Evolutionary conservation across 2,113 vertebrate species (phyloP).

Genomic region (Falcunculus frontatus): DNA sequence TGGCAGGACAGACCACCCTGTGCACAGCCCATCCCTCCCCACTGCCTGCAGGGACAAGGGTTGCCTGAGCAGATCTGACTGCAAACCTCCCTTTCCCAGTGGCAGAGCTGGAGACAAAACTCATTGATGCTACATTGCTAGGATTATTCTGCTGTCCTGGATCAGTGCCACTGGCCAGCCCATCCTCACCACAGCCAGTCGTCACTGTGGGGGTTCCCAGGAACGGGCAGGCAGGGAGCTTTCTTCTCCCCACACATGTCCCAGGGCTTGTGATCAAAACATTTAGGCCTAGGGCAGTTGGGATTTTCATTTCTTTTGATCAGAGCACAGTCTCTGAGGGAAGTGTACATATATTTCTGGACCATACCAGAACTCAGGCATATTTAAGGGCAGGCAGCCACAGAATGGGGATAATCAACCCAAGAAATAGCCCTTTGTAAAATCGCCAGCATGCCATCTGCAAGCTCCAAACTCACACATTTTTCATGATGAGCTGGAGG

Average conservation of each 20-base stretch:
- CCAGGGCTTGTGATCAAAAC: background rate
- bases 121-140: background rate
- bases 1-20: background rate
- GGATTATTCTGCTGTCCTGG: background rate
- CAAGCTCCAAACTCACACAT: background rate
- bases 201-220: background rate
- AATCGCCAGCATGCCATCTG: background rate
- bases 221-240: background rate
- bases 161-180: background rate
- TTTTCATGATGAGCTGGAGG: background rate
- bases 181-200: accelerated
- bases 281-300: background rate
- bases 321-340: background rate
- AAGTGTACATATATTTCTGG: background rate
- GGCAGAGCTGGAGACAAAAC: background rate
- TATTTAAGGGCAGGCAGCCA: background rate
- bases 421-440: background rate
- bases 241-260: background rate
- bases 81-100: background rate
- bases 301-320: background rate
- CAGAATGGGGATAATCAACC: background rate
- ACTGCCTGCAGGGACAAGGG: background rate
- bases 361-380: background rate
- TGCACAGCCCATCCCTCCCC: background rate
- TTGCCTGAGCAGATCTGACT: background rate